Base-by-base conservation (phyloP, 2,113 vertebrate species). In the Ochotona curzoniae region DNA sequence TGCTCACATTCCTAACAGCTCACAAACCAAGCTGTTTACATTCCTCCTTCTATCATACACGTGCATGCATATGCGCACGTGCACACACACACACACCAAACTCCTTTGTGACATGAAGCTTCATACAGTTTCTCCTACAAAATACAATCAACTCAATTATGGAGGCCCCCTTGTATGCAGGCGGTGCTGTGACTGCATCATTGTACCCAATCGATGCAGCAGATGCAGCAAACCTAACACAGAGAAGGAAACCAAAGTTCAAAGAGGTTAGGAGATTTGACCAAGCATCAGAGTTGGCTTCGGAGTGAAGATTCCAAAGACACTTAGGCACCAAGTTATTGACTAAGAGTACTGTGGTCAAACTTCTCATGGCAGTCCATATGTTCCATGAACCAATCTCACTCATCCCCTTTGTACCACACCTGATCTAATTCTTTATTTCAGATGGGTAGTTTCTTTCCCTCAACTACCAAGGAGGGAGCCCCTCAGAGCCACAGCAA, bases 221-320 rank as follows among this genome's bases (percentile, higher is more conserved):
- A n/a, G n/a, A n/a, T n/a, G n/a, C n/a, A n/a, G n/a, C n/a, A n/a
- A n/a, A n/a, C n/a, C n/a, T 25, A 49, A 60, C 74, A 69, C 26
- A 66, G 60, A 57, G 18, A 57, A 76, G 91, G 35, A 76, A 66
- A 75, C 13, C 61, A 44, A 54, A 30, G 57, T 57, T 82, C 38
- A 11, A 69, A 83, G 49, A 92, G 26, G 20, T 93, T 78, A 84
- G 54, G 20, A 84, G 69, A 94, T 86, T 51, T 89, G 30, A 70
- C 47, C 20, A 69, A 85, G 74, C 32, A 69, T 21, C 57, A 92
- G 20, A 92, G 26, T 12, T 83, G 63, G 21, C 85, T 2, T 21
- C 61, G 38, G 54, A 88, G 5, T 17, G 63, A 74, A 64, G 49
- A 74, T 82, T 69, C 25, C 4, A 28, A 82, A 51, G 64, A 74